These are phyloP conservation scores for Crypturellus tataupa DNA, from an alignment of 2,797 vertebrate genomes.

Conservation along the genomic window DNA sequence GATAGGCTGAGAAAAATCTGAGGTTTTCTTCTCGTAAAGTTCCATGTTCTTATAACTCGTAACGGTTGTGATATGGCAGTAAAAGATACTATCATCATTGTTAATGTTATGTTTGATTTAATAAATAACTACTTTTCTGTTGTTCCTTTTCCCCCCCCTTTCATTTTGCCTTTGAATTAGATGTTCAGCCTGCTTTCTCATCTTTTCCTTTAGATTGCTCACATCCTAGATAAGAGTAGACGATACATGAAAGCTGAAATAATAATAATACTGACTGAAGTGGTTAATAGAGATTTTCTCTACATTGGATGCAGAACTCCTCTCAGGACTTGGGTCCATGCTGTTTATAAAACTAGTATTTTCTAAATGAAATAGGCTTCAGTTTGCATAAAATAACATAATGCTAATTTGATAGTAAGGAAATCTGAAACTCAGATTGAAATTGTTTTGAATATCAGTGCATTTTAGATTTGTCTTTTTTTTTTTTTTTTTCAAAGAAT, in stretches of 20 bases:
- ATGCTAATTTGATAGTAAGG: not conserved
- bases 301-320: not conserved
- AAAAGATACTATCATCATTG: not conserved
- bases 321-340: not conserved
- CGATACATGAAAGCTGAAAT: not conserved
- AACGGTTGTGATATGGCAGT: not conserved
- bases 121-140: not conserved
- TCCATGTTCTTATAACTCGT: accelerated
- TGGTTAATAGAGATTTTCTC: not conserved
- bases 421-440: not conserved
- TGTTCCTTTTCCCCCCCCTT: not conserved
- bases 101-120: not conserved
- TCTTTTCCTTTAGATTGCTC: not conserved
- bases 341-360: not conserved
- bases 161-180: not conserved
- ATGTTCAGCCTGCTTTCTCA: not conserved
- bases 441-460: not conserved
- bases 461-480: not conserved
- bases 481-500: not conserved
- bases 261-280: not conserved
- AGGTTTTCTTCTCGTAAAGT: not conserved
- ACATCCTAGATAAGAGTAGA: not conserved
- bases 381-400: not conserved
- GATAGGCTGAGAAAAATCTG: not conserved
- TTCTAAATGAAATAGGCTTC: not conserved